Base-by-base conservation (phyloP, 1,140 invertebrate genomes). In the Drosophila ambigua region DNA sequence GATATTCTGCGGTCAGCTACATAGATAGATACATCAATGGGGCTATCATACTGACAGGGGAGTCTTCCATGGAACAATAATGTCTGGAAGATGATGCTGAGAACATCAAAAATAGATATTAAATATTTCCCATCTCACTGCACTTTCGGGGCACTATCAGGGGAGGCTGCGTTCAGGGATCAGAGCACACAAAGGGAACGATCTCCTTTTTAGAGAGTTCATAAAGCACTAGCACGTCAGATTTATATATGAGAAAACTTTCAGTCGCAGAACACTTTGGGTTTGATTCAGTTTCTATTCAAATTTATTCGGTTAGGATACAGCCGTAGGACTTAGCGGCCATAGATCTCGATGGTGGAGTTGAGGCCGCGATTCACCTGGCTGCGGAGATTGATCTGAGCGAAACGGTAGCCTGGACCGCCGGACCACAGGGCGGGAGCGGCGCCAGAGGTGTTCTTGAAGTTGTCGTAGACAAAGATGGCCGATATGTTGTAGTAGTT, bases 271-370 rank as follows among this genome's bases (percentile, higher is more conserved):
- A 15, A 16, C 1, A 50, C n/a, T 50, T 15, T 16, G 13, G 23
- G 11, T 15, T 31, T 35, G 3, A 5, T 53, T 35, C 1, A 15
- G 13, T 35, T 35, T 49, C 2, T 43, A 16, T 58, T 31, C 15
- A 13, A 43, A n/a, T 64, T 41, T 44, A 48, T 58, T 39, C 15
- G 13, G 41, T n/a, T 20, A 20, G 20, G 20, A 20, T 20, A 2
- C 0, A 20, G 2, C 2, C 20, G 1, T 20, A 20, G 20, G 20
- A 20, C 31, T 77, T 77, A 78, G 28, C 65, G 71, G 23, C 84
- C 89, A 58, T 67, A 91, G 62, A 91, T 73, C 60, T 91, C 80
- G 9, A 91, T 55, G 24, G 87, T 91, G 20, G 80, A 89, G 76
- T 91, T 74, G 4, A 91, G 11, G 24, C 85, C 87, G 6, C 60